A percentile compares a stretch with the other conserved stretches of the same genome.
Conservation (phyloP, 92 coral and sea anemone genomes). For the Phenganax stokvisi region DNA sequence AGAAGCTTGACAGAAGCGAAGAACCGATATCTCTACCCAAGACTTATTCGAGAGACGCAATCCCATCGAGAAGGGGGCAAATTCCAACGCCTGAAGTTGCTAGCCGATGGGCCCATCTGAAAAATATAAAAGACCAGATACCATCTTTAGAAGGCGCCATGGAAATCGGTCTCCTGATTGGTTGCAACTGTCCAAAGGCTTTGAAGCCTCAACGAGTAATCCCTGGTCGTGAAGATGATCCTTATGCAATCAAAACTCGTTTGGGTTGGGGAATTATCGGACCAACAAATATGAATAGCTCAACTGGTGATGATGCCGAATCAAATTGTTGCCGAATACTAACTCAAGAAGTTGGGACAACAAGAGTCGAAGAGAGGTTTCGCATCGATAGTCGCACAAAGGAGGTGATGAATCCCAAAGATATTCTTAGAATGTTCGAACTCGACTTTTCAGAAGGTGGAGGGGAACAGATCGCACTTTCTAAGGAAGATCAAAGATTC, state of each 20-base stretch:
- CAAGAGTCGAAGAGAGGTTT: slow-evolving; percentile 35
- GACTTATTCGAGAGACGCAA: slow-evolving; percentile 49
- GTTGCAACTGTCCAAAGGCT: no score
- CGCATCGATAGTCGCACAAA: slow-evolving; percentile 41
- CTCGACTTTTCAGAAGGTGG: slow-evolving; percentile 47
- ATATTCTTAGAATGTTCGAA: slow-evolving; percentile 40
- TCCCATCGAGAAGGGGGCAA: slow-evolving; percentile 55
- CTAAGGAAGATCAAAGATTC: slow-evolving; percentile 46
- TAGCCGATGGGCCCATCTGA: slow-evolving; percentile 49
- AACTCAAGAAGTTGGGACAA: neutral
- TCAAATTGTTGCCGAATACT: slow-evolving; percentile 8
- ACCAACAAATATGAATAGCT: slow-evolving; percentile 34
- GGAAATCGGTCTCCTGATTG: slow-evolving; percentile 19
- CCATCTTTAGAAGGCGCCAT: slow-evolving; percentile 8
- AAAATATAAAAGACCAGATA: slow-evolving; percentile 36
- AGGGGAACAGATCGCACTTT: slow-evolving; percentile 25
- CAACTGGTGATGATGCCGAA: slow-evolving; percentile 1
- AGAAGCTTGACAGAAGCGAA: slow-evolving; percentile 44
- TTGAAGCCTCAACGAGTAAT: no score
- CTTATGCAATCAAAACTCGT: slow-evolving; percentile 48
- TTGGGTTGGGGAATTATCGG: slow-evolving; percentile 56
- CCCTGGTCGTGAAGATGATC: slow-evolving; percentile 7
- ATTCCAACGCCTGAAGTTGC: slow-evolving; percentile 53
- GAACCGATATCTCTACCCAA: slow-evolving; percentile 52
- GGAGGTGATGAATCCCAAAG: slow-evolving; percentile 39